Percentiles rank a stretch among this genome's conserved stretches.
phyloP scores from a whole-genome alignment of 2,888 invertebrate species.

The Chaitophorus viminalis region DNA sequence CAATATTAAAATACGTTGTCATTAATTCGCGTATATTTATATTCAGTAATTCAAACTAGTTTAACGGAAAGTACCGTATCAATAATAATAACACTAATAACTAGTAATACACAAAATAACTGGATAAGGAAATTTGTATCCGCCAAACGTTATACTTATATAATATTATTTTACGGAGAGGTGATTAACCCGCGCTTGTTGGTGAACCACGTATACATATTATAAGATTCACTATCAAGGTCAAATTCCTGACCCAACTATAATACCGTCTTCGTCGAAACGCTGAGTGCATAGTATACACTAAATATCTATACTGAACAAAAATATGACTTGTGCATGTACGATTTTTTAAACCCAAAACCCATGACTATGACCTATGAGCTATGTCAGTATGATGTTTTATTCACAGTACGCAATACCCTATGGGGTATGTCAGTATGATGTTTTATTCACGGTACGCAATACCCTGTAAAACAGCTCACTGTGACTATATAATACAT shows the following conservation, averaged over 20 bases:
- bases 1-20: neutral
- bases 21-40: neutral
- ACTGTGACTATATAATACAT: too few species aligned
- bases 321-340: too few species aligned
- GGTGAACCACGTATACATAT: neutral
- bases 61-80: neutral
- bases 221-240: neutral
- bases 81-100: neutral
- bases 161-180: neutral
- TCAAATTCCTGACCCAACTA: neutral
- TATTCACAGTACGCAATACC: too few species aligned
- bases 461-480: too few species aligned
- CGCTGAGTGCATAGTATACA: too few species aligned
- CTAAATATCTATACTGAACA: too few species aligned
- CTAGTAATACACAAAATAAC: neutral
- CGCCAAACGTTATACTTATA: neutral
- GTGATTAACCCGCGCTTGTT: neutral
- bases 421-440: too few species aligned
- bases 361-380: too few species aligned
- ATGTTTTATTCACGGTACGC: too few species aligned
- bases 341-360: too few species aligned
- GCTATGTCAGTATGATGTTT: too few species aligned
- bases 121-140: neutral
- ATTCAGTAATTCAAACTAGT: neutral
- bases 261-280: neutral